Conservation (phyloP, 2,888 invertebrate species). For the Pristionchus maxplancki region DNA sequence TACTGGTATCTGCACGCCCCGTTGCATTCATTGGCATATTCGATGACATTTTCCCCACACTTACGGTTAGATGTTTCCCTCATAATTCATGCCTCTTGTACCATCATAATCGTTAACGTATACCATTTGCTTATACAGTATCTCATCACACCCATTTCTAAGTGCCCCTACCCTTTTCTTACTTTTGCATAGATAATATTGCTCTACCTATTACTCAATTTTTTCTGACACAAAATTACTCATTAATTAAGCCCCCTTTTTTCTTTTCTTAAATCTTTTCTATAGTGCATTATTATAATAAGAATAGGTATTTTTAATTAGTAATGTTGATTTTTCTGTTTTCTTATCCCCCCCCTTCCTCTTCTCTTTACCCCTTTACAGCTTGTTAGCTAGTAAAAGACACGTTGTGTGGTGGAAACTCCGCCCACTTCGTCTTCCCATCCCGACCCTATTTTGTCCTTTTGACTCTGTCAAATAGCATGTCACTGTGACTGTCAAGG, state of each 20-base stretch:
- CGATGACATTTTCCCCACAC: neutral
- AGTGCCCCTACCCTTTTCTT: neutral
- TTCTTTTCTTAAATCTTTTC: too few relatives aligned
- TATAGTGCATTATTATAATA: slow-evolving; percentile 22
- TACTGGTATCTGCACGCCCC: neutral
- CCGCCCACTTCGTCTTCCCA: neutral
- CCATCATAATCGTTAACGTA: neutral
- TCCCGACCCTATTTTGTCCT: neutral
- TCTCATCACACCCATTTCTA: neutral
- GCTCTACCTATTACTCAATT: slow-evolving; percentile 33
- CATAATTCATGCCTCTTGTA: neutral
- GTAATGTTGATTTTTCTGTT: slow-evolving; percentile 35
- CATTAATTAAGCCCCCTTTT: slow-evolving; percentile 23
- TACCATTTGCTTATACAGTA: neutral
- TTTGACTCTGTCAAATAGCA: slow-evolving; percentile 47
- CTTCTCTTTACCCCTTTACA: neutral
- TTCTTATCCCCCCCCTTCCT: neutral
- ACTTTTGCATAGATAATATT: slow-evolving; percentile 40
- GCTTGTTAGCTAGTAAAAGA: slow-evolving; percentile 22
- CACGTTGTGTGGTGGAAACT: neutral
- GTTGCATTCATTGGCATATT: slow-evolving; percentile 23
- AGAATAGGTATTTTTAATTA: slow-evolving; percentile 22
- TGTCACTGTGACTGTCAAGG: slow-evolving; percentile 46
- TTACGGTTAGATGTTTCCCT: neutral
- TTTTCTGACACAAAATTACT: slow-evolving; percentile 41